phyloP scores from a whole-genome alignment of 2,113 vertebrate genomes.

The Ibidorhyncha struthersii region DNA sequence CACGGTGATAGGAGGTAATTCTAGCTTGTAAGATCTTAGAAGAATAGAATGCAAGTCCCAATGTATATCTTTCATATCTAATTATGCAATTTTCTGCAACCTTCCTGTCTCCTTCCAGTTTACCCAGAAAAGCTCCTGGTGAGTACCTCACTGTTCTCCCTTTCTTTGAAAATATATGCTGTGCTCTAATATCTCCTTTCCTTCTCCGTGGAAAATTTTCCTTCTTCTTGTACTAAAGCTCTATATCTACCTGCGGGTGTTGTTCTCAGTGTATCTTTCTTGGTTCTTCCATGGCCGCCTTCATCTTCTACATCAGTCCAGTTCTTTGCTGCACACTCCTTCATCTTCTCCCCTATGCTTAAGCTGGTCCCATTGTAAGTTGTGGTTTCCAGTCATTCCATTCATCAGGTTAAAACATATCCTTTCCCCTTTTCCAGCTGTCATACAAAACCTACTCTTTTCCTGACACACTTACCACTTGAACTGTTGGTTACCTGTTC shows the following conservation, averaged over 20 bases:
- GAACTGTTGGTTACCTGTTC: not conserved
- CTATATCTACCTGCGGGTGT: not conserved
- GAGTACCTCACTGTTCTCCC: not conserved
- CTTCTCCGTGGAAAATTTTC: not conserved
- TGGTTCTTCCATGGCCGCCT: not conserved
- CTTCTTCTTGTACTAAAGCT: not conserved
- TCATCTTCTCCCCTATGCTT: not conserved
- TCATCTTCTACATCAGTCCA: not conserved
- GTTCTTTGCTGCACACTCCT: not conserved
- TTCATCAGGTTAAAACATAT: not conserved
- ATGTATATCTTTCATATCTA: not conserved
- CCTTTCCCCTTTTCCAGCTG: not conserved
- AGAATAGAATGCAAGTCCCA: not conserved
- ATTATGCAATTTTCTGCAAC: not conserved
- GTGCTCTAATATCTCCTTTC: not conserved
- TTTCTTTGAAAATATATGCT: not conserved
- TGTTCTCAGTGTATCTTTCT: not conserved
- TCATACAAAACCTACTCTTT: not conserved
- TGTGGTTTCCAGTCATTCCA: not conserved
- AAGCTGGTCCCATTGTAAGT: not conserved
- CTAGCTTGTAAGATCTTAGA: not conserved
- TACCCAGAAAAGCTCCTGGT: not conserved
- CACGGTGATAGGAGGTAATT: not conserved
- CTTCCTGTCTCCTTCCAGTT: not conserved
- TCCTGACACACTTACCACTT: not conserved